Base-by-base conservation (phyloP, 2,888 invertebrate species). In the Agrotis puta region DNA sequence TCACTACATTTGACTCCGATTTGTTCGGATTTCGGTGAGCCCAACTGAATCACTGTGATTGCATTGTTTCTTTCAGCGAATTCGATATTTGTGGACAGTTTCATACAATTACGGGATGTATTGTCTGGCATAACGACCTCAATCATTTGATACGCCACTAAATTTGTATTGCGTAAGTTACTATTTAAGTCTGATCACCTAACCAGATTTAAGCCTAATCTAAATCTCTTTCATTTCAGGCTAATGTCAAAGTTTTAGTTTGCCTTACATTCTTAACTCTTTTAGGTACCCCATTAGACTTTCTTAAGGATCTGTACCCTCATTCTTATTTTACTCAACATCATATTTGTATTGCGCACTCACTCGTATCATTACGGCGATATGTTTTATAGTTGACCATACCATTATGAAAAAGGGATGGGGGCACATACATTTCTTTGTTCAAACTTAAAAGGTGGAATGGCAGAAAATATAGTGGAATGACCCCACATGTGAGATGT, bases 41-140 rank as follows among this genome's bases (percentile, higher is more conserved):
- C 59, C 65, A 59, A 68, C 68, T 76, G 71, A 76, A 79, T 79
- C 74, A 74, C 72, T 33, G 58, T 50, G 61, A 81, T 83, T 79
- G 76, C 64, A 76, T 79, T 83, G 76, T 81, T 76, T 73, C 63
- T 69, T 78, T 81, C 45, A 66, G 22, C 22, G 33, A 51, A 69
- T 50, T 61, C 65, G 43, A 57, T 62, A 70, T 79, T 77, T 71
- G 56, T 47, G 27, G 18, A 54, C 24, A 61, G 56, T 57, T 79
- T 75, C 39, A 50, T 64, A 50, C 59, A 61, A 66, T 66, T 58
- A 54, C 3, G 53, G 11, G n/a, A 58, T 22, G 14, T 27, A 39
- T 43, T 50, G 54, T 43, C 27, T n/a, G 3, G 11, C 13, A 43
- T 16, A 48, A 39, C 20, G 50, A 33, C 56, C 33, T 33, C n/a